Conservation (phyloP, 2,797 vertebrate genomes). For the Xerus rutilus region DNA sequence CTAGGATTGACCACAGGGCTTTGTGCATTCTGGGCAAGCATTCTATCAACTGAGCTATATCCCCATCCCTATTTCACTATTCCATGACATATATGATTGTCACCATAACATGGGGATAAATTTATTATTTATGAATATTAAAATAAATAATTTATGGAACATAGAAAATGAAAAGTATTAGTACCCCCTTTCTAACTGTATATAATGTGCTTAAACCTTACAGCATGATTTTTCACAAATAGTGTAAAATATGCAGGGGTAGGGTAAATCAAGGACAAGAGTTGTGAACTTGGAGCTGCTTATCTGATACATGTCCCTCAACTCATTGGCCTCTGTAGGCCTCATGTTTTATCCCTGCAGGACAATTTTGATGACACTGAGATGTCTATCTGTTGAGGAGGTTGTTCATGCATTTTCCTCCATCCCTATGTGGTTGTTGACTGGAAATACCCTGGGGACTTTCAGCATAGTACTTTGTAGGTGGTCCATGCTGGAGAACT, state of each 20-base stretch:
- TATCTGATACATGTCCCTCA: not conserved
- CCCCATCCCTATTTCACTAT: not conserved
- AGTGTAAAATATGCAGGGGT: not conserved
- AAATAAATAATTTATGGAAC: not conserved
- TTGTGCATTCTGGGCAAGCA: no score
- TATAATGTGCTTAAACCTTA: not conserved
- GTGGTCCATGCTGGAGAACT: not conserved
- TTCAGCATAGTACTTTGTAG: not conserved
- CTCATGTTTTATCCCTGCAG: not conserved
- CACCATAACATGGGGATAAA: not conserved
- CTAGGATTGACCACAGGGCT: no score
- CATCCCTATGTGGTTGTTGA: not conserved
- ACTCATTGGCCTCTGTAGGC: not conserved
- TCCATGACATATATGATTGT: not conserved
- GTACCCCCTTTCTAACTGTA: not conserved
- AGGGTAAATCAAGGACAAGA: not conserved
- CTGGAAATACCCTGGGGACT: not conserved
- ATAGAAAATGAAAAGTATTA: not conserved
- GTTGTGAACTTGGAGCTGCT: not conserved
- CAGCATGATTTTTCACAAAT: not conserved
- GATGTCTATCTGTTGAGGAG: not conserved
- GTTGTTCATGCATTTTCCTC: not conserved
- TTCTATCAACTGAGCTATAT: no score
- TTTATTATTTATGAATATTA: slow-evolving; percentile 26
- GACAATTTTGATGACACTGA: not conserved